Evolutionary conservation across 2,797 vertebrate genomes (phyloP).

Genomic region (Fringilla coelebs): DNA sequence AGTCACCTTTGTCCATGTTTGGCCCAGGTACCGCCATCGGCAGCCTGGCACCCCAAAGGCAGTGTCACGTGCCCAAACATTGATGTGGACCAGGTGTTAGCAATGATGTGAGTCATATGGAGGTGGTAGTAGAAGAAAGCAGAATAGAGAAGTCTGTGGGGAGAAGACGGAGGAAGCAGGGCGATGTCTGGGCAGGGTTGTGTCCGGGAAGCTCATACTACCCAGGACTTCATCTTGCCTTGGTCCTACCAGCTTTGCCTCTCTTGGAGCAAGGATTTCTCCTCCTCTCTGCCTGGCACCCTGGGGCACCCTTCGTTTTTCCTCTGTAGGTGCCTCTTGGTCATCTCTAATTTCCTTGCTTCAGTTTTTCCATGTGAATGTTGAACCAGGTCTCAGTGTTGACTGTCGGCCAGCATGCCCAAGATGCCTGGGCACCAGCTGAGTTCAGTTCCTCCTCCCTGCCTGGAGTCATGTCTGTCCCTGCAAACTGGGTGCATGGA

Average conservation of each 20-base stretch:
- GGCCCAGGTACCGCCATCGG: background rate
- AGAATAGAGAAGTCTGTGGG: background rate
- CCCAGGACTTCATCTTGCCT: background rate
- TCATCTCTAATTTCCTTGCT: background rate
- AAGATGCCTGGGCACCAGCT: background rate
- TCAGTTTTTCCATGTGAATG: background rate
- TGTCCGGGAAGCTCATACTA: accelerated
- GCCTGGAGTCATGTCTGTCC: background rate
- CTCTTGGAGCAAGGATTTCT: background rate
- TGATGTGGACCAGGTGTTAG: background rate
- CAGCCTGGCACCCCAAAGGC: background rate
- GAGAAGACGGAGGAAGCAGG: background rate
- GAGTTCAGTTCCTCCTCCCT: background rate
- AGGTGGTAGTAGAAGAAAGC: background rate
- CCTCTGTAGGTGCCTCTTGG: accelerated
- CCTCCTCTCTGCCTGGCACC: background rate
- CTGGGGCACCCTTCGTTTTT: background rate
- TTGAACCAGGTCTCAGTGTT: background rate
- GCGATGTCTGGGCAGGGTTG: background rate
- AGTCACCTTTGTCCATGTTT: background rate
- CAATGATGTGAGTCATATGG: background rate
- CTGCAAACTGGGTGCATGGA: background rate
- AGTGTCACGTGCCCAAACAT: background rate
- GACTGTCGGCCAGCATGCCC: accelerated
- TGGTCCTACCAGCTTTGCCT: background rate